Evolutionary conservation across 2,797 vertebrate species (phyloP), one percentile per base, ranked within the genome.

Genomic region (Sardinella longiceps): DNA sequence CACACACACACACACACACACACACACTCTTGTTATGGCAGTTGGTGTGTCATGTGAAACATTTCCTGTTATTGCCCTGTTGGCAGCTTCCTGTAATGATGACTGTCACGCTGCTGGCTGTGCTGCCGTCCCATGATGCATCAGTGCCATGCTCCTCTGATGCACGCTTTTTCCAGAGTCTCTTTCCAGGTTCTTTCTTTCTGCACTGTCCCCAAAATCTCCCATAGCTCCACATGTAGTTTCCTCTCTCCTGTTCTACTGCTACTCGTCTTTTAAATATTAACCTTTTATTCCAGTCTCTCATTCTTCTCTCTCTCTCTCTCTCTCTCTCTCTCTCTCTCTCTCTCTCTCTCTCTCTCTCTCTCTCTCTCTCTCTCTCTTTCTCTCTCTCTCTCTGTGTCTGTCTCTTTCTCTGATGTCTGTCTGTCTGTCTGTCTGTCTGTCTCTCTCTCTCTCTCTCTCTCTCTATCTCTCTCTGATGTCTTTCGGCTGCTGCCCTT

Each of bases 11-110:
- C 12, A 15, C 28, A 15, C 20, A 43, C 66, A 30, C 60, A 3
- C 25, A 5, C 33, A 33, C 10, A 51, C 53, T n/a, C n/a, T 3
- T 11, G 23, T 3, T 58, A 66, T 66, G 60, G 60, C 28, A 66
- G 28, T 66, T 66, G 60, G 28, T 18, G 9, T 23, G 39, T 50
- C 50, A 12, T 43, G 25, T 28, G 23, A 51, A 81, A 51, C 80
- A 25, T 30, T 30, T 81, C 80, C 60, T 66, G 60, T 66, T 66
- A 66, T 66, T 66, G 60, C 25, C 60, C 60, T 33, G 28, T 66
- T 66, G 28, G 25, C 60, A 66, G 60, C 60, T 66, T 66, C 60
- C 60, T 66, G 60, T 66, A 66, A 66, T 30, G 28, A 66, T 33
- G 28, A 28, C 25, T 66, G 60, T 66, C 60, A 66, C 60, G 25